Evolutionary conservation across 2,888 invertebrate genomes (phyloP).

Genomic region (Drosophila aldrichi): DNA sequence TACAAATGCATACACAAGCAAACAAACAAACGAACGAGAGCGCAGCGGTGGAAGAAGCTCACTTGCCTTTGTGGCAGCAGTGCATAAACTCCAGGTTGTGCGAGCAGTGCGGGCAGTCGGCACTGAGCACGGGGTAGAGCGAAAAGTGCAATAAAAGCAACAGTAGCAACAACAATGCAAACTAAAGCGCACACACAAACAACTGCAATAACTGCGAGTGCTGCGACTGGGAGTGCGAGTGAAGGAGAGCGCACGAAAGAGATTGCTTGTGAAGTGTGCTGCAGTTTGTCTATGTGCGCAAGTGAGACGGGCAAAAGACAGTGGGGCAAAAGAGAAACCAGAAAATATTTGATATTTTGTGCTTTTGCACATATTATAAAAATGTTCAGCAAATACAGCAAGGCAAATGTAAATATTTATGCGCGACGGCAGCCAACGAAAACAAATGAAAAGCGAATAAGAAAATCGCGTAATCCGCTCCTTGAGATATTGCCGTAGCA

Average conservation of each 20-base stretch:
- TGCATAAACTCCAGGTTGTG: constrained; percentile 30
- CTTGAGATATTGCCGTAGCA: not conserved
- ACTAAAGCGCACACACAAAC: constrained; percentile 31
- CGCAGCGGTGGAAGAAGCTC: constrained; percentile 15
- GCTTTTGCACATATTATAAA: constrained; percentile 47
- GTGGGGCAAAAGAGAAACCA: constrained; percentile 29
- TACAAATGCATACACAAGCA: constrained; percentile 13
- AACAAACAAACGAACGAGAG: constrained; percentile 17
- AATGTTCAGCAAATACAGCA: constrained; percentile 57
- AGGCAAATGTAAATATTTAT: constrained; percentile 39
- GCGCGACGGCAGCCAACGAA: constrained; percentile 23
- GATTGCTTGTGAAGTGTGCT: constrained; percentile 26
- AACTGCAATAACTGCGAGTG: constrained; percentile 12
- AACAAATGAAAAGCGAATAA: constrained; percentile 3
- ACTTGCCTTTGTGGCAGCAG: constrained; percentile 17
- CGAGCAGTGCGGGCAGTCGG: constrained; percentile 9
- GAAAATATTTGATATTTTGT: constrained; percentile 68
- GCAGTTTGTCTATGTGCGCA: constrained; percentile 10
- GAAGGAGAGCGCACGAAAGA: constrained; percentile 6
- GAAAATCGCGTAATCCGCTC: constrained; percentile 9
- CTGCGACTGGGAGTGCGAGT: not conserved
- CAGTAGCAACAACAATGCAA: constrained; percentile 37
- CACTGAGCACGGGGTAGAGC: constrained; percentile 1
- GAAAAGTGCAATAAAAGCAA: constrained; percentile 58
- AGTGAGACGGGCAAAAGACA: not conserved